Base-by-base conservation (phyloP, 2,888 invertebrate genomes). In the Scaptomyza parva region DNA sequence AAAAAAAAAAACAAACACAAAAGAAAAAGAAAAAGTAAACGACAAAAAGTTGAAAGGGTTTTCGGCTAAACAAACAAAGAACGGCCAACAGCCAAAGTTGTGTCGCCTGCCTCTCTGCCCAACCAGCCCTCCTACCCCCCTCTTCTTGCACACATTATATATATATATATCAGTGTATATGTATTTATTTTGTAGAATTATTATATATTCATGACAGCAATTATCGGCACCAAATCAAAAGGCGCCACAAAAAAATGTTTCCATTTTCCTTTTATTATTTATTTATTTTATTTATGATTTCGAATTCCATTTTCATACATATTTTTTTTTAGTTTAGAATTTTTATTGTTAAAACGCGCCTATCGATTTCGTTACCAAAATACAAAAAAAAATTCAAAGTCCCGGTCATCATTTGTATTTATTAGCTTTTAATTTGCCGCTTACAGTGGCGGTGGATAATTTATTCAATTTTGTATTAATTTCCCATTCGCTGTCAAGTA, bases 191-290 rank as follows among this genome's bases (percentile, higher is more conserved):
- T 50, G 35, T 59, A 58, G 41, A 61, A 57, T 52, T 70, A 70
- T 74, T 81, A 70, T 73, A 64, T 74, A 86, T 78, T 74, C 78
- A 88, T 78, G 88, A 73, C 87, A 72, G 74, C 88, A 83, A 84
- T 87, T 87, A 88, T 81, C 85, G 85, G 86, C 70, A 63, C 35
- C 73, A 76, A 75, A 82, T 82, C 82, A 87, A 82, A 75, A 64
- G 60, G 69, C 70, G 66, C 66, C 66, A 71, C 41, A 50, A 54
- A 48, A 35, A 35, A 14, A 8, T 14, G 0, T 67, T 45, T 53
- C 20, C 53, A 62, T 65, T 60, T 69, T 59, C 60, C 62, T 58
- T 39, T 62, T 58, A 51, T 62, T 68, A 70, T 63, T 64, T 66
- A 57, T 60, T 50, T 54, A 57, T 40, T 63, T 64, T 66, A 57